Evolutionary conservation across 2,113 vertebrate species (phyloP), one percentile per base, ranked within the genome.

Genomic region (Dinomys branickii): DNA sequence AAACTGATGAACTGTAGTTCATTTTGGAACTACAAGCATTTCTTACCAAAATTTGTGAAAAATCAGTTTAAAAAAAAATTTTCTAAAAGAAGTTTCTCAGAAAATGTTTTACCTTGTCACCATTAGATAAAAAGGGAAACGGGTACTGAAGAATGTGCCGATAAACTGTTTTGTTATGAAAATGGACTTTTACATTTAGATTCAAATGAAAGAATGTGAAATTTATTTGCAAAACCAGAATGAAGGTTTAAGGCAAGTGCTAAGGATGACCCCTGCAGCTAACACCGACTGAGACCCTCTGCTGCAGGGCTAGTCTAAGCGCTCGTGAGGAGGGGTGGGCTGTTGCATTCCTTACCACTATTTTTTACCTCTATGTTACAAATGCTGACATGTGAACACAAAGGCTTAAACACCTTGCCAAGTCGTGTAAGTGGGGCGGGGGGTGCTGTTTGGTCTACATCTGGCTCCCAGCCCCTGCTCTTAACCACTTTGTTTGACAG

Each of bases 151-250:
- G 33, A 35, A n/a, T 61, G n/a, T 75, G 71, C 44, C 56, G 35
- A 86, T 75, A 83, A 71, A 44, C 24, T 80, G n/a, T 14, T 73
- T 80, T 88, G 7, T 28, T 73, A 91, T 83, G 44, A 41, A 86
- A 98, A 96, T 92, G 4, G 91, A 96, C 56, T 97, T 97, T 92
- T 85, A 71, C 77, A 58, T 94, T 98, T 73, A 96, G 96, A 96
- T 84, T 94, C 63, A 97, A 97, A 93, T 96, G 85, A 20, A 14
- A 98, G 91, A 98, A 91, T 52, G 92, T n/a, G 80, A 87, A 38
- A 56, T 54, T 96, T 17, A 97, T 85, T 1, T 0, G 11, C 17
- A 80, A 54, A 97, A 87, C 24, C 50, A 41, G 58, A 0, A 1
- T 26, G n/a, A 90, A 95, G 61, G 59, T 91, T 80, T 58, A 80